phyloP scores from a whole-genome alignment of 2,113 vertebrate species.

The Python bivittatus region DNA sequence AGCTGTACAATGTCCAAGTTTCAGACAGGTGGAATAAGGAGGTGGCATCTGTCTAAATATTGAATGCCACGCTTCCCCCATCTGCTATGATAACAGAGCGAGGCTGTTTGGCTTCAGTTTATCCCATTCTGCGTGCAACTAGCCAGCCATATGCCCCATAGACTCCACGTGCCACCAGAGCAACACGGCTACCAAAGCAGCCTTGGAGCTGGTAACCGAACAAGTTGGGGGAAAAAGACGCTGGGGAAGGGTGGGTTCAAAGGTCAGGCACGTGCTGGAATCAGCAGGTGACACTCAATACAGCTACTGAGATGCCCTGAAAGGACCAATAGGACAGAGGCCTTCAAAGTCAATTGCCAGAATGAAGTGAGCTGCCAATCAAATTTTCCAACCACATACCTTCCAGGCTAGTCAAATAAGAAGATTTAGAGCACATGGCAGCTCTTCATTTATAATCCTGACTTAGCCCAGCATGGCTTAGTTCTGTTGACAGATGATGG shows the following conservation, averaged over 20 bases:
- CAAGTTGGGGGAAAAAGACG: conserved; percentile 52
- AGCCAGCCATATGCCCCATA: conserved; percentile 79
- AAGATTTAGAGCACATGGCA: conserved; percentile 87
- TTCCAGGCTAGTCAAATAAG: conserved; percentile 84
- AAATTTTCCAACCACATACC: conserved; percentile 79
- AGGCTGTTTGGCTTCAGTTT: conserved; percentile 80
- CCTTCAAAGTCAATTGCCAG: conserved; percentile 74
- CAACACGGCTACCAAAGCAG: conserved; percentile 46
- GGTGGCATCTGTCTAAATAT: conserved; percentile 88
- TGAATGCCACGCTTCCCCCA: conserved; percentile 87
- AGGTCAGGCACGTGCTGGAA: conserved; percentile 76
- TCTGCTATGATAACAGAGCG: conserved; percentile 79
- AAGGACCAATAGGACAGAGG: conserved; percentile 59
- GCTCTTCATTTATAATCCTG: conserved; percentile 86
- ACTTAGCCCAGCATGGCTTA: conserved; percentile 86
- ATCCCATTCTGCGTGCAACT: conserved; percentile 69
- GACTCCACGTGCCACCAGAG: conserved; percentile 77
- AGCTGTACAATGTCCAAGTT: conserved; percentile 84
- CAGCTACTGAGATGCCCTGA: conserved; percentile 58
- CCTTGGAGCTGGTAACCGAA: conserved; percentile 45
- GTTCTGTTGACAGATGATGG: conserved; percentile 82
- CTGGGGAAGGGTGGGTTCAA: conserved; percentile 47
- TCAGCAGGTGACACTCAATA: conserved; percentile 77
- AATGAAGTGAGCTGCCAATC: conserved; percentile 73
- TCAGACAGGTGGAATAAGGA: conserved; percentile 86